These are phyloP conservation scores for Setophaga kirtlandii DNA, from an alignment of 2,113 vertebrate genomes.

Conservation along the genomic window DNA sequence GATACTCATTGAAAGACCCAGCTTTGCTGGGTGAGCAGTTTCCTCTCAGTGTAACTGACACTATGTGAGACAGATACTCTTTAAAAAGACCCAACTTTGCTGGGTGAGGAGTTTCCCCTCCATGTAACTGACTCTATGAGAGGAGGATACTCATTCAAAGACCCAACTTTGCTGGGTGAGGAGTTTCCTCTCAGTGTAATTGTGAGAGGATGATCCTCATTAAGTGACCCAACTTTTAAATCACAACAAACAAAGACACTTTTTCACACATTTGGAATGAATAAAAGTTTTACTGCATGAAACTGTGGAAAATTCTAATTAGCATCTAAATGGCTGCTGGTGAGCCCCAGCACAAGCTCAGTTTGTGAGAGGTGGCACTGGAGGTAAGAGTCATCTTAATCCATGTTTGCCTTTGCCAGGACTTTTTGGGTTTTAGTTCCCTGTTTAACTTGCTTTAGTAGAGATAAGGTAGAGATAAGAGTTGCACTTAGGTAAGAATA, in stretches of 20 bases:
- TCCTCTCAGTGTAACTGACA: not conserved
- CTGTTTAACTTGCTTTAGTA: not conserved
- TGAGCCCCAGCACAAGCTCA: not conserved
- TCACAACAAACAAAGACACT: not conserved
- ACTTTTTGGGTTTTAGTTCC: not conserved
- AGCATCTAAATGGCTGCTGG: not conserved
- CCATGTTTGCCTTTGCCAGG: not conserved
- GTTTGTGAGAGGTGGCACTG: not conserved
- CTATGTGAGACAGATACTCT: not conserved
- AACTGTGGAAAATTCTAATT: not conserved
- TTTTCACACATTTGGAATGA: not conserved
- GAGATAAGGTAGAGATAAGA: not conserved
- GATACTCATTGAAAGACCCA: not conserved
- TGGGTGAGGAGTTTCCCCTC: not conserved
- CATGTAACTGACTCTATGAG: fast-evolving
- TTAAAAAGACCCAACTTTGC: not conserved
- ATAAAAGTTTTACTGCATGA: not conserved
- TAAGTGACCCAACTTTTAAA: not conserved
- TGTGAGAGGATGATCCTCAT: not conserved
- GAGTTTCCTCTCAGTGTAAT: not conserved
- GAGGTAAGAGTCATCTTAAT: not conserved
- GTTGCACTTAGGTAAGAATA: not conserved
- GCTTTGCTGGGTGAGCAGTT: not conserved
- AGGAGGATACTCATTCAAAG: not conserved
- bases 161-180: not conserved